Evolutionary conservation across 2,888 invertebrate species (phyloP).

Genomic region (Nephrocerus scutellatus): DNA sequence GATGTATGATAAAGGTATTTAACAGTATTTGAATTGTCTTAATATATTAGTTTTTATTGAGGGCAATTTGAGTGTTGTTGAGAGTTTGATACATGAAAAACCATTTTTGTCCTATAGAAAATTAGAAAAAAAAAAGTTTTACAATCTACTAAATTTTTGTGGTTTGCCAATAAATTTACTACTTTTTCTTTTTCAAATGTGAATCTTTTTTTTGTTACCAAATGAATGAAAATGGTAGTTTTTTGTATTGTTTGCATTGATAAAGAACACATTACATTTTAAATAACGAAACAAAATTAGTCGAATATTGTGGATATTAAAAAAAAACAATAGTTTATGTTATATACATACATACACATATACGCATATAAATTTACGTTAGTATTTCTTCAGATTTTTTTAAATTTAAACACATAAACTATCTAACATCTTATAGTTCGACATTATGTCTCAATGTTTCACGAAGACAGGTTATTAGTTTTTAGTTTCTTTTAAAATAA

Average conservation of each 20-base stretch:
- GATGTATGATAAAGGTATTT: constrained; percentile 19
- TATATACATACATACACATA: no score
- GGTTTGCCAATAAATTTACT: constrained; percentile 17
- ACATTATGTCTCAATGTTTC: neutral
- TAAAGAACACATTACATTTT: constrained; percentile 1
- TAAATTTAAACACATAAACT: constrained; percentile 19
- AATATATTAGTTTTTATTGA: no score
- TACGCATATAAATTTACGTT: no score
- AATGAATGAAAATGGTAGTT: constrained; percentile 16
- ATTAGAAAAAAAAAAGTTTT: constrained; percentile 18
- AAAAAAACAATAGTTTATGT: no score
- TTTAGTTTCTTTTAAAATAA: no score
- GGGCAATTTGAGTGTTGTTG: no score
- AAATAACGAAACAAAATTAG: constrained; percentile 7
- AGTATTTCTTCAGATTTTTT: no score
- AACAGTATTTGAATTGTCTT: no score
- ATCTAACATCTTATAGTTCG: constrained; percentile 13
- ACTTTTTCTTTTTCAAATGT: constrained; percentile 17
- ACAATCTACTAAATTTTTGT: constrained; percentile 8
- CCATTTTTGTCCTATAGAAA: no score
- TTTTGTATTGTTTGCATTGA: constrained; percentile 3
- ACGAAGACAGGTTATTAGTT: constrained; percentile 10
- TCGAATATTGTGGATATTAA: constrained; percentile 11
- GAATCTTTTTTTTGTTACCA: constrained; percentile 12
- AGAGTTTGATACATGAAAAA: no score